Evolutionary conservation across 2,888 invertebrate genomes (phyloP).

Genomic region (Cenopis cana): DNA sequence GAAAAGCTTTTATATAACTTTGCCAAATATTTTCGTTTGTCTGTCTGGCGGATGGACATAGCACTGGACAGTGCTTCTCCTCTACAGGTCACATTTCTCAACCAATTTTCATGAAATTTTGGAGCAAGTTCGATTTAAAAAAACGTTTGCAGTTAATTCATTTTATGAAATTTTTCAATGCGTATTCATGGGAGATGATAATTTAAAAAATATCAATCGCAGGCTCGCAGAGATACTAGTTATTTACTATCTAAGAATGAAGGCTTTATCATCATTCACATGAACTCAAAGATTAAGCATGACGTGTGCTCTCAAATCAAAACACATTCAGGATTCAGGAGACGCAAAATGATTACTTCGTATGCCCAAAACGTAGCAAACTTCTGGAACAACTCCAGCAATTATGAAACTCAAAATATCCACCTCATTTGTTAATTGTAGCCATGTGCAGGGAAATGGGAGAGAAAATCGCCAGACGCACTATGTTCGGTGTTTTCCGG

Average conservation of each 20-base stretch:
- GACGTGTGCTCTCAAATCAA: slow-evolving; percentile 12
- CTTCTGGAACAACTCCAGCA: slow-evolving; percentile 14
- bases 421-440: slow-evolving; percentile 64
- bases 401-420: slow-evolving; percentile 44
- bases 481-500: not conserved
- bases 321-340: not conserved
- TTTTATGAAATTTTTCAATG: too few relatives aligned
- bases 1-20: not conserved
- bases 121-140: too few relatives aligned
- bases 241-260: not conserved
- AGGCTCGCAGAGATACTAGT: too few relatives aligned
- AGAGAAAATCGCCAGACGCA: slow-evolving; percentile 1
- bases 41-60: too few relatives aligned
- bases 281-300: not conserved
- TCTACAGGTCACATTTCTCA: too few relatives aligned
- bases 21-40: too few relatives aligned
- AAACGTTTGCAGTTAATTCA: too few relatives aligned
- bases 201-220: too few relatives aligned
- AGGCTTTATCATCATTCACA: not conserved
- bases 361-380: slow-evolving; percentile 19
- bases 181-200: too few relatives aligned
- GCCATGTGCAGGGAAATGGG: slow-evolving; percentile 27
- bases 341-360: not conserved
- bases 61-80: too few relatives aligned
- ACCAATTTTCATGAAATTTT: too few relatives aligned